Percentiles rank a stretch among this genome's conserved stretches.
Evolutionary conservation across 2,888 invertebrate genomes (phyloP).

Genomic region (Coenonympha glycerion): DNA sequence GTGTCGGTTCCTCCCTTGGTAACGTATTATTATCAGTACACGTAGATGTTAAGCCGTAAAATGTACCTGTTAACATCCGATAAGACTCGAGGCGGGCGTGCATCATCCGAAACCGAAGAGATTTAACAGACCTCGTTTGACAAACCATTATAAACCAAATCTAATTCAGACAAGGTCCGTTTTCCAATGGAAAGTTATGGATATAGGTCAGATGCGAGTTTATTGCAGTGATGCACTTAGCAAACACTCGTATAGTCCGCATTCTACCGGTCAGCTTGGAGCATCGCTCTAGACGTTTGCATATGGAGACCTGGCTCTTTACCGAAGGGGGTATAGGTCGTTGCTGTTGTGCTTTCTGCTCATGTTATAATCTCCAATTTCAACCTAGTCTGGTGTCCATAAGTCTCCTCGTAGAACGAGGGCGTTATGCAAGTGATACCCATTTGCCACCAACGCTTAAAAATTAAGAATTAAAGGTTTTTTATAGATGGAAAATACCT

Average conservation of each 20-base stretch:
- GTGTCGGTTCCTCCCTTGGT: conserved; percentile 5
- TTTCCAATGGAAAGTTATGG: neutral
- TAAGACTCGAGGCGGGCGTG: conserved; percentile 21
- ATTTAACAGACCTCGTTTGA: neutral
- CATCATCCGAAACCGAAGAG: neutral
- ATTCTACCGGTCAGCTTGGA: conserved; percentile 31
- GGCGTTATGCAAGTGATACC: too few species aligned
- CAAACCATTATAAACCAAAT: neutral
- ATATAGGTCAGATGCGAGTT: neutral
- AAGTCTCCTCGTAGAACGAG: too few species aligned
- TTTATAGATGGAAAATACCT: too few species aligned
- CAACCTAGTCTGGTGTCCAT: too few species aligned
- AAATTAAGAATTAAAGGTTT: too few species aligned
- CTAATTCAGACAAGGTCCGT: neutral
- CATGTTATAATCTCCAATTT: too few species aligned
- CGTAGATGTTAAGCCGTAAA: conserved; percentile 22
- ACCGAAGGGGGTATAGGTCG: conserved; percentile 12
- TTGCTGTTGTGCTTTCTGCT: neutral
- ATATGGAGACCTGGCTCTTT: conserved; percentile 2
- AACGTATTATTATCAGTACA: conserved; percentile 21
- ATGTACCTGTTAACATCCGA: conserved; percentile 22
- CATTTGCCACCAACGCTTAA: too few species aligned
- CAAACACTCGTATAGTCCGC: conserved; percentile 30
- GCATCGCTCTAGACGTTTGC: conserved; percentile 30
- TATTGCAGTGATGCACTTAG: conserved; percentile 8